Evolutionary conservation across 1,140 invertebrate species (phyloP).

Genomic region (Hormaphis cornu): DNA sequence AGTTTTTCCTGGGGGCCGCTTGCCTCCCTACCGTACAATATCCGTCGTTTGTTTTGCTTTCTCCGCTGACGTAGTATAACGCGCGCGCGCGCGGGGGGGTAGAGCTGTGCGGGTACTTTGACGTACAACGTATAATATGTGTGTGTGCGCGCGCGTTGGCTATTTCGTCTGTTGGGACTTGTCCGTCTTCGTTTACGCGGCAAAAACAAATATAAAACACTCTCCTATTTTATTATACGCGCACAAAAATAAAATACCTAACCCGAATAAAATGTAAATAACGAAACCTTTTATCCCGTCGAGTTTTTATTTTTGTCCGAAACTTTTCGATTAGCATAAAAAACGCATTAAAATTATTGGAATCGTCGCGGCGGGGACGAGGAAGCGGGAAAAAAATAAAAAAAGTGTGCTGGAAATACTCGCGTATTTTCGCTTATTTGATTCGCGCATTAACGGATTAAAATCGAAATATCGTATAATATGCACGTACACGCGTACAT

Average conservation of each 20-base stretch:
- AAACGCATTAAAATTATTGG: conserved; percentile 32
- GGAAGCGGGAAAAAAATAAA: not conserved
- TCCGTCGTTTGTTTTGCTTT: conserved; percentile 7
- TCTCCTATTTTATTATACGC: conserved; percentile 17
- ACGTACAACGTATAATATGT: not conserved
- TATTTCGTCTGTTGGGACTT: conserved; percentile 25
- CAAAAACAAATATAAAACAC: conserved; percentile 32
- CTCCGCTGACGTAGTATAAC: not conserved
- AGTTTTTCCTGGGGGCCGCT: not conserved
- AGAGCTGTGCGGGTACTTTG: too few relatives aligned
- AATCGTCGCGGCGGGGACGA: conserved; percentile 8
- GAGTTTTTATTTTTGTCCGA: not conserved
- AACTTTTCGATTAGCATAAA: conserved; percentile 33
- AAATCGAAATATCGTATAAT: not conserved
- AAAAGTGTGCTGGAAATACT: too few relatives aligned
- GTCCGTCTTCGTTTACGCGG: conserved; percentile 28
- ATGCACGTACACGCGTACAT: too few relatives aligned
- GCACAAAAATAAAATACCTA: conserved; percentile 9
- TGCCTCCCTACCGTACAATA: too few relatives aligned
- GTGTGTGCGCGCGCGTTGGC: conserved; percentile 7
- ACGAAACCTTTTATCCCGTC: conserved; percentile 25
- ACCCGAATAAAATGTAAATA: conserved; percentile 30
- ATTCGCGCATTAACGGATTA: conserved; percentile 31
- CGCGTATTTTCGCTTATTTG: conserved; percentile 10
- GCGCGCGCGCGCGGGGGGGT: too few relatives aligned